These are phyloP conservation scores for Isurus oxyrinchus DNA, from an alignment of 2,113 vertebrate genomes.

Conservation along the genomic window DNA sequence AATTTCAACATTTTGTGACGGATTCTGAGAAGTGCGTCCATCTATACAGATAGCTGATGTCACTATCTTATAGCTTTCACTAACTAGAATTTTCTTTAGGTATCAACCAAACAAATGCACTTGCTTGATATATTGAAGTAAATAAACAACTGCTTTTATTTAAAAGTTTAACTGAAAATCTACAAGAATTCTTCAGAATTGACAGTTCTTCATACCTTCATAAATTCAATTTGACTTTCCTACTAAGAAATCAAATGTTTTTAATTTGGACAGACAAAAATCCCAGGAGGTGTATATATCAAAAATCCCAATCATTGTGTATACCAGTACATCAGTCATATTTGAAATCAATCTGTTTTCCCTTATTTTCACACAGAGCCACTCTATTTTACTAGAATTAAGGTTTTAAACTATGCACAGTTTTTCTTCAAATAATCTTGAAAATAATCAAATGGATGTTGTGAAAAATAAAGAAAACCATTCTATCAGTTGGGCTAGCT, in stretches of 20 bases:
- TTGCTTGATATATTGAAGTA: background rate
- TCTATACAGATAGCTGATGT: no score
- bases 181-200: background rate
- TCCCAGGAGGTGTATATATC: background rate
- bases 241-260: background rate
- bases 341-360: background rate
- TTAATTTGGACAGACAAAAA: background rate
- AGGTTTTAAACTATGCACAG: background rate
- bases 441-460: background rate
- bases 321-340: background rate
- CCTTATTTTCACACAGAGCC: background rate
- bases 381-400: background rate
- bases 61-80: no score
- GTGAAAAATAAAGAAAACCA: background rate
- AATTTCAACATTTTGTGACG: no score
- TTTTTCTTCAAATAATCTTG: background rate
- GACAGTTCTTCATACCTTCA: background rate
- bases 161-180: background rate
- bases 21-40: no score
- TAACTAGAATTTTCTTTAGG: no score
- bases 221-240: background rate
- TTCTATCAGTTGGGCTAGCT: background rate
- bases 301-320: background rate
- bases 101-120: no score
- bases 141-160: background rate